Percentiles rank a stretch among this genome's conserved stretches.
These are phyloP conservation scores for Nymphalis io DNA, from an alignment of 1,140 invertebrate genomes.

Conservation along the genomic window DNA sequence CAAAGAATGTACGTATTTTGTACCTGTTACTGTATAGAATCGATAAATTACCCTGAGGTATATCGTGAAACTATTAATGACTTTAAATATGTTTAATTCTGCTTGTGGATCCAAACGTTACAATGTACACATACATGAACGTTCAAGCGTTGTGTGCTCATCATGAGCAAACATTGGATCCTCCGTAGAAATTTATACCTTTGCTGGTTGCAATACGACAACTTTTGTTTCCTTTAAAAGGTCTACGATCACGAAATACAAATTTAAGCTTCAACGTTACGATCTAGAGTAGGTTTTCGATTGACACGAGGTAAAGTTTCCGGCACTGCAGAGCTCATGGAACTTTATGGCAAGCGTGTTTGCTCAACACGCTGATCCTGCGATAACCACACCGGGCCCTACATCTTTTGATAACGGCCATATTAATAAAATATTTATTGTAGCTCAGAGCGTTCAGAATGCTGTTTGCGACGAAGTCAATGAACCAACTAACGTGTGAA, in stretches of 20 bases:
- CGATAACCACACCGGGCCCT: slow-evolving; percentile 55
- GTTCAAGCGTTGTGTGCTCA: slow-evolving; percentile 31
- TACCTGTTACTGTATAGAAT: no score
- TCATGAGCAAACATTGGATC: slow-evolving; percentile 35
- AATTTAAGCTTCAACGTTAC: slow-evolving; percentile 22
- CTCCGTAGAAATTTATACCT: slow-evolving; percentile 31
- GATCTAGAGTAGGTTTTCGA: slow-evolving; percentile 20
- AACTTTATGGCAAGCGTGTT: slow-evolving; percentile 49
- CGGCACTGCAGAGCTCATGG: slow-evolving; percentile 32
- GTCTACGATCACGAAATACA: neutral
- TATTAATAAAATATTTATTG: slow-evolving; percentile 57
- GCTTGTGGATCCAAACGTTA: slow-evolving; percentile 11
- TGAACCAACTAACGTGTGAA: slow-evolving; percentile 15
- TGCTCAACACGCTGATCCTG: slow-evolving; percentile 49
- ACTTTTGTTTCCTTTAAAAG: slow-evolving; percentile 16
- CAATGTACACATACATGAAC: slow-evolving; percentile 26
- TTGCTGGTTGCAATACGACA: slow-evolving; percentile 27
- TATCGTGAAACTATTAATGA: neutral
- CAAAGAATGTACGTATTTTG: no score
- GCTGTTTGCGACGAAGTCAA: slow-evolving; percentile 25
- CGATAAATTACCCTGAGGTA: no score
- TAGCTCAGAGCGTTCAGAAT: slow-evolving; percentile 29
- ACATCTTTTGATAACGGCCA: slow-evolving; percentile 56
- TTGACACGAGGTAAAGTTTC: slow-evolving; percentile 10
- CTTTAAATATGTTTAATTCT: neutral